Evolutionary conservation across 2,113 vertebrate species (phyloP), one percentile per base, ranked within the genome.

Genomic region (Cichladusa arquata): DNA sequence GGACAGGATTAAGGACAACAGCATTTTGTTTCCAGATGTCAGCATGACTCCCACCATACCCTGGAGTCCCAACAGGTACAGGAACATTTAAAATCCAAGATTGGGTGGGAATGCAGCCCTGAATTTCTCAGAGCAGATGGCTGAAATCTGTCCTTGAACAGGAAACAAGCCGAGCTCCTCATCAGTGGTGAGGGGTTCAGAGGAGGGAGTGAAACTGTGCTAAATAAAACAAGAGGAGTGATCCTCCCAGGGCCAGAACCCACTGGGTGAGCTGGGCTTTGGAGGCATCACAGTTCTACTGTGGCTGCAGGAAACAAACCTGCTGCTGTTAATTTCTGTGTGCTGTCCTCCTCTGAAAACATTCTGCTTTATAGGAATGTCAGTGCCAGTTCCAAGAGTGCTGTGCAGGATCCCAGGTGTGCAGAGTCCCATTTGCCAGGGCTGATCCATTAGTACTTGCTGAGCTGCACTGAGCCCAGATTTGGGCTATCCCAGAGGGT

Each of bases 11-110:
- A 99, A 98, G 97, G 99, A 99, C 94, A 99, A 98, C 77, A 95
- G 96, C 90, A 98, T 99, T 97, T 98, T 99, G 88, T 99, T 99
- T 96, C 99, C 99, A 94, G 99, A 99, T 95, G 93, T 98, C 96
- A 97, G 98, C 97, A 98, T 99, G 96, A 98, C 98, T 84, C 99
- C 99, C 89, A 99, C 99, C 81, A 99, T 99, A 96, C 99, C 99
- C 79, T 99, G 99, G 99, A 99, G 99, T 97, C 99, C 99, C 79
- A 99, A 99, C 98, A 99, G 99, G 99, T 99, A 98, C 86, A 76
- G 18, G 31, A 71, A 58, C 71, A 29, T 42, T 86, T 3, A 11
- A 23, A 93, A 70, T 74, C 74, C 44, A 73, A 83, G 58, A 6
- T 12, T 34, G 64, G 58, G 56, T 82, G 54, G 86, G 81, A 73